These are phyloP conservation scores for Ganaspis brasiliensis DNA, from an alignment of 2,888 invertebrate genomes.

Conservation along the genomic window DNA sequence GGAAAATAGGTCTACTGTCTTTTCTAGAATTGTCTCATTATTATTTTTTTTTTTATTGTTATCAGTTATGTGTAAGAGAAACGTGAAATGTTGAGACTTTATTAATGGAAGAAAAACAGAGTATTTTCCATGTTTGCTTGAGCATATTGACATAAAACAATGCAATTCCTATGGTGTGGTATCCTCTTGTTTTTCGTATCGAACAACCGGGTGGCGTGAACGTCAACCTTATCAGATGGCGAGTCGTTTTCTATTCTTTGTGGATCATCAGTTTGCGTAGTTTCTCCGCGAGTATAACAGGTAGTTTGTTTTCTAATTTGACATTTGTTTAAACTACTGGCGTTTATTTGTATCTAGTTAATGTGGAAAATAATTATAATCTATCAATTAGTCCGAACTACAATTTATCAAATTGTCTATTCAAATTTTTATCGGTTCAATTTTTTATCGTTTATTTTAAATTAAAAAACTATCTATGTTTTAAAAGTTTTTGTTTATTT, in stretches of 20 bases:
- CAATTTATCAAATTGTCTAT: too few species aligned
- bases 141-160: conserved; percentile 12
- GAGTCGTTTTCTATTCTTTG: not conserved
- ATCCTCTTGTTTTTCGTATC: conserved; percentile 28
- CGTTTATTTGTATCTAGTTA: too few species aligned
- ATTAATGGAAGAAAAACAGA: conserved; percentile 1
- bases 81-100: not conserved
- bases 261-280: conserved; percentile 7
- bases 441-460: too few species aligned
- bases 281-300: conserved; percentile 17
- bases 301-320: not conserved
- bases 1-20: too few species aligned
- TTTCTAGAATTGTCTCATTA: not conserved
- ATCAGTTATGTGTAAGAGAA: not conserved
- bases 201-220: conserved; percentile 31
- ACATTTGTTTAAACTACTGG: not conserved
- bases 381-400: too few species aligned
- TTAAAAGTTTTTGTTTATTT: too few species aligned
- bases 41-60: not conserved
- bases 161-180: not conserved
- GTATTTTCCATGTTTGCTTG: conserved; percentile 5
- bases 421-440: too few species aligned
- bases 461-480: too few species aligned
- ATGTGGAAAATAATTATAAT: too few species aligned
- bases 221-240: conserved; percentile 22